Base-by-base conservation (phyloP, 2,113 vertebrate species). In the Nestor notabilis region DNA sequence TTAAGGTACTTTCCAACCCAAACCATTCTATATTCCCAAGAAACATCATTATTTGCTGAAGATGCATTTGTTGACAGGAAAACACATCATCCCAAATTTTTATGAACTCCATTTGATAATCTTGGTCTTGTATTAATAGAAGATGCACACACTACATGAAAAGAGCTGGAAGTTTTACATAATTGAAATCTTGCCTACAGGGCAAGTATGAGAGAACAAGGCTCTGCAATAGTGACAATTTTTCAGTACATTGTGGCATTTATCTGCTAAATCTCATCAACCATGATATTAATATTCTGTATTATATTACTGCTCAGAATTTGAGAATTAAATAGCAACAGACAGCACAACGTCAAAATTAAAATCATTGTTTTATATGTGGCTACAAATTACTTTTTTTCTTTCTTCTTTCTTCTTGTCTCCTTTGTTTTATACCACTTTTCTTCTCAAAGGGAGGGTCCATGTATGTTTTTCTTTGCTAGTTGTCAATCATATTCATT, bases 401-500 rank as follows among this genome's bases (percentile, higher is more conserved):
- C 60, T 80, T 27, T 7, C 29, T 43, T 55, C 12, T 71, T 89
- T 61, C 27, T 63, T 78, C 37, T 74, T 39, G 12, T 60, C 23
- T 83, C 33, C 69, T 66, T 10, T 44, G 33, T 44, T 87, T 83
- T 39, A 64, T 43, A 70, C 3, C 12, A 69, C 10, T 61, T 78
- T 80, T 83, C 20, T 66, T 66, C 60, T 43, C 23, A 70, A 41
- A 77, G 29, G 15, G 11, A 81, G 17, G 11, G 39, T 74, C 29
- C 17, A 39, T 71, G 20, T 39, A 78, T 49, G 37, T 65, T 94
- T 93, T 83, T 86, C 49, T 63, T 86, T 53, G 78, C 24, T 81
- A 92, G 47, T 17, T 84, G 85, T 94, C 94, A 94, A 82, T 93
- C 92, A 93, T 76, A 93, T 44, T 94, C 93, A 96, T 95, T 94